Evolutionary conservation across 2,113 vertebrate genomes (phyloP).

Genomic region (Okapia johnstoni): DNA sequence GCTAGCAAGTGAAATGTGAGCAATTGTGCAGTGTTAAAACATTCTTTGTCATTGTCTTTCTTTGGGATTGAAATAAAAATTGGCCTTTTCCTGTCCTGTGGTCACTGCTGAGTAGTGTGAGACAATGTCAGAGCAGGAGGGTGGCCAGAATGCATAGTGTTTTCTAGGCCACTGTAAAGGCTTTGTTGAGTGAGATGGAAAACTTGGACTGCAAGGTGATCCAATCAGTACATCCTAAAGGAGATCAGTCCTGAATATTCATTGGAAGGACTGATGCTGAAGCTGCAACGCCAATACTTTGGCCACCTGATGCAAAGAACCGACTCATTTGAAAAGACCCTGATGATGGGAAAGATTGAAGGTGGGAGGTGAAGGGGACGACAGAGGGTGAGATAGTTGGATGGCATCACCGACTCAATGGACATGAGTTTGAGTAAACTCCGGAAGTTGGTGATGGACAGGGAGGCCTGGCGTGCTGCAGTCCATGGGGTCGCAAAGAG

Average conservation of each 20-base stretch:
- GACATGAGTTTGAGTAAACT: background rate
- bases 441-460: background rate
- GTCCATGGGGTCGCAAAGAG: background rate
- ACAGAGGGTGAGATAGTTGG: background rate
- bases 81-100: too few relatives aligned
- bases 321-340: background rate
- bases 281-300: background rate
- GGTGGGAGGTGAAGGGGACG: background rate
- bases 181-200: background rate
- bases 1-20: too few relatives aligned
- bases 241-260: background rate
- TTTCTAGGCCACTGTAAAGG: background rate
- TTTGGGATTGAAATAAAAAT: too few relatives aligned
- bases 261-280: background rate
- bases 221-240: background rate
- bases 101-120: too few relatives aligned
- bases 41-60: too few relatives aligned
- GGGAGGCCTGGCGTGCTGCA: background rate
- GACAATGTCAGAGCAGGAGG: background rate
- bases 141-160: background rate
- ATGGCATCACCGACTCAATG: background rate
- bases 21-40: too few relatives aligned
- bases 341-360: background rate
- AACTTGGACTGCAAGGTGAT: background rate
- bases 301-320: background rate